These are phyloP conservation scores for Coleophora flavipennella DNA, from an alignment of 2,888 invertebrate genomes.

Conservation along the genomic window DNA sequence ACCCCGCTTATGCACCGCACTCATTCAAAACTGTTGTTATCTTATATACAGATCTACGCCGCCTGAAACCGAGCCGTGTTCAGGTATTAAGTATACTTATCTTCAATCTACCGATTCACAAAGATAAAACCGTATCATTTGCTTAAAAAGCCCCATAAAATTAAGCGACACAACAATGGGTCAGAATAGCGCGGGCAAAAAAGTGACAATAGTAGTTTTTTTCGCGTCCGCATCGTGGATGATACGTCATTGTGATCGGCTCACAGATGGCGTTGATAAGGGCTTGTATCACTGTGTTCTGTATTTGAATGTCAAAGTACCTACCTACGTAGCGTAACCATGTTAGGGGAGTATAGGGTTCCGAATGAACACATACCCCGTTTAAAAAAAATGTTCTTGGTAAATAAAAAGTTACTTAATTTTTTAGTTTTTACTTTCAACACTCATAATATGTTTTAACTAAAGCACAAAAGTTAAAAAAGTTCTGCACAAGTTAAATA, in stretches of 20 bases:
- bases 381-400: no score
- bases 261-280: slow-evolving; percentile 64
- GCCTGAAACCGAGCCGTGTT: slow-evolving; percentile 20
- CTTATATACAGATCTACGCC: slow-evolving; percentile 20
- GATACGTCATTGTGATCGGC: slow-evolving; percentile 61
- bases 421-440: no score
- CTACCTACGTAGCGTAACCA: no score
- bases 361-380: no score
- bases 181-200: slow-evolving; percentile 50
- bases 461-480: no score
- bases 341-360: no score
- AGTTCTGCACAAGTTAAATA: no score
- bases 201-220: slow-evolving; percentile 37
- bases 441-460: no score
- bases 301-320: no score
- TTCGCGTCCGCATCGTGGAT: slow-evolving; percentile 63
- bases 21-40: slow-evolving; percentile 3
- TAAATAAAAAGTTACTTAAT: no score
- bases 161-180: slow-evolving; percentile 62
- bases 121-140: slow-evolving; percentile 69
- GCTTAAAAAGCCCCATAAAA: slow-evolving; percentile 69
- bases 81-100: slow-evolving; percentile 23
- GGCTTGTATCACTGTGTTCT: slow-evolving; percentile 6
- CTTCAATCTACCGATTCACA: slow-evolving; percentile 39
- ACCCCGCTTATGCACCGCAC: slow-evolving; percentile 3